phyloP scores from a whole-genome alignment of 2,797 vertebrate genomes.

The Epinephelus malabaricus region DNA sequence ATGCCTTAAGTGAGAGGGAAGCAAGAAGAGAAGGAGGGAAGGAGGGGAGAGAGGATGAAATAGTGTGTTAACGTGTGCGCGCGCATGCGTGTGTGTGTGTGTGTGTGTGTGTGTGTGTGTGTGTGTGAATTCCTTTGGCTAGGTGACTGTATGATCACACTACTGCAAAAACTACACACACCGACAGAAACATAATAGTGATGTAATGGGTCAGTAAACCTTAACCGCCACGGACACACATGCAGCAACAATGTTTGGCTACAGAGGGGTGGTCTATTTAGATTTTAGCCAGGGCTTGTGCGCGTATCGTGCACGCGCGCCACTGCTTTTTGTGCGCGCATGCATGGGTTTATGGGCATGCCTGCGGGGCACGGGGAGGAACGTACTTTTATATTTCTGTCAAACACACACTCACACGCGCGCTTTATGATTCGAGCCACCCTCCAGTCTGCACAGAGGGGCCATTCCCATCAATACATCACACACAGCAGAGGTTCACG shows the following conservation, averaged over 20 bases:
- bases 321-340: slow-evolving; percentile 10
- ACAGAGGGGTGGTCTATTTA: neutral
- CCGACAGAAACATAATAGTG: slow-evolving; percentile 20
- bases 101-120: neutral
- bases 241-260: neutral
- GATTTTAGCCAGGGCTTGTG: slow-evolving; percentile 18
- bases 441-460: neutral
- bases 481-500: neutral
- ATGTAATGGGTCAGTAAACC: slow-evolving; percentile 40
- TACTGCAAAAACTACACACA: slow-evolving; percentile 21
- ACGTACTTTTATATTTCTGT: slow-evolving; percentile 32
- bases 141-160: slow-evolving; percentile 7
- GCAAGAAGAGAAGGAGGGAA: slow-evolving; percentile 9
- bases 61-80: slow-evolving; percentile 7
- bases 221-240: slow-evolving; percentile 12
- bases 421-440: slow-evolving; percentile 41
- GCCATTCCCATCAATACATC: neutral
- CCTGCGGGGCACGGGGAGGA: slow-evolving; percentile 3
- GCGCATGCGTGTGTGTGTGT: too few relatives aligned
- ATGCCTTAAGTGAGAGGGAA: slow-evolving; percentile 27
- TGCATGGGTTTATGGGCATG: slow-evolving; percentile 31
- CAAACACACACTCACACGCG: slow-evolving; percentile 16
- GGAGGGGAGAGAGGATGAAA: neutral
- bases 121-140: neutral
- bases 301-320: neutral